These are phyloP conservation scores for Amorpha juglandis DNA, from an alignment of 2,888 invertebrate species.

Conservation along the genomic window DNA sequence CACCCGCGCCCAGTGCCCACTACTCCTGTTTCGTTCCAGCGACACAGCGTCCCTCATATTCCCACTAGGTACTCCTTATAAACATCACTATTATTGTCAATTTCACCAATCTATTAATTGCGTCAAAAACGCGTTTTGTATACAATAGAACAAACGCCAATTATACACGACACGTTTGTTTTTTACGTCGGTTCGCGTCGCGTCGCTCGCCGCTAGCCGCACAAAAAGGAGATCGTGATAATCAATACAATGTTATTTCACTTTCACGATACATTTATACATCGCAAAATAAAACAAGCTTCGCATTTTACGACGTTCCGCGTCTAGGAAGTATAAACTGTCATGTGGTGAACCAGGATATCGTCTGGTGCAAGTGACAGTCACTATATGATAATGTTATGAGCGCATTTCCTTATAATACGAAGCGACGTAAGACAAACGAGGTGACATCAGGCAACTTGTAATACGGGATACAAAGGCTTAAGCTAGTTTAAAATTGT, in stretches of 20 bases:
- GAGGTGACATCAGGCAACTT: too few relatives aligned
- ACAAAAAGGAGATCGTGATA: constrained; percentile 24
- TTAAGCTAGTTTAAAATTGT: not conserved
- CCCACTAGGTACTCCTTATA: constrained; percentile 18
- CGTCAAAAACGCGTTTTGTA: constrained; percentile 1
- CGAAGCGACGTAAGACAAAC: not conserved
- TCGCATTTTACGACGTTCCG: not conserved
- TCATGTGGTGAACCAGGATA: constrained; percentile 7
- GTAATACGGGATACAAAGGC: not conserved
- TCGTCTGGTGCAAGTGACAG: constrained; percentile 1
- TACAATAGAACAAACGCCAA: not conserved
- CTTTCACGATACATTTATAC: constrained; percentile 13
- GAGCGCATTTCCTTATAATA: constrained; percentile 17
- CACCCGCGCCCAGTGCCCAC: constrained; percentile 64
- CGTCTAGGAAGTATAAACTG: not conserved
- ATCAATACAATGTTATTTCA: constrained; percentile 16
- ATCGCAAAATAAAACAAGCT: constrained; percentile 6
- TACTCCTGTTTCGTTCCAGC: constrained; percentile 65
- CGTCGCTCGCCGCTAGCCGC: not conserved
- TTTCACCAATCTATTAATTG: constrained; percentile 12
- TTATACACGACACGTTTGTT: constrained; percentile 6
- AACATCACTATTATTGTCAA: constrained; percentile 9
- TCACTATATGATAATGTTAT: constrained; percentile 18
- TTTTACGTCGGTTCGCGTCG: constrained; percentile 11
- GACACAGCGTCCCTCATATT: constrained; percentile 46